Evolutionary conservation across 2,113 vertebrate species (phyloP), one percentile per base, ranked within the genome.

Genomic region (Hemicordylus capensis): DNA sequence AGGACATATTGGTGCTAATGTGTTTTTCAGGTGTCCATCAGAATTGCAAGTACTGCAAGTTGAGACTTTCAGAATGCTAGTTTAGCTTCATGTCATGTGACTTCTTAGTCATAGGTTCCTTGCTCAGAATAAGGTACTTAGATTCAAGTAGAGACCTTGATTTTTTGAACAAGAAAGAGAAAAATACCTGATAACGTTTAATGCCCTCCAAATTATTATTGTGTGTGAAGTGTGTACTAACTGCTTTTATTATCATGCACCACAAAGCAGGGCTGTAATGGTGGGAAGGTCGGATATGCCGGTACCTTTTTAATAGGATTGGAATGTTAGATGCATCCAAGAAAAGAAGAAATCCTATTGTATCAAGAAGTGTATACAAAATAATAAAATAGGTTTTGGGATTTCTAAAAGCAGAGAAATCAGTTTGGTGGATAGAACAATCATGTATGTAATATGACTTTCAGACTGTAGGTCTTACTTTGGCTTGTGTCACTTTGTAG

Each of bases 401-500:
- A 15, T 0, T 59, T 6, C 61, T 85, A 11, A 20, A 44, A 66
- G 24, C 51, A 81, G 64, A 34, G 81, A 46, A 81, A 34, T 48
- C 0, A 64, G 0, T 54, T 0, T 80, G 8, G 76, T 34, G 0
- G 4, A 51, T 7, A 77, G 34, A 86, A 61, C 56, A 9, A 81
- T 76, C 76, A 9, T 72, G 37, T 87, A 42, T 34, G 31, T 79
- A 90, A 14, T 75, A 56, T 42, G 58, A 0, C 84, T 24, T 77
- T 39, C 37, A 88, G 80, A 80, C 11, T 4, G 0, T 73, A 67
- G 26, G 64, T 85, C 81, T 66, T 63, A 87, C 61, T 2, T 46
- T 90, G 39, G 44, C 6, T 85, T 76, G n/a, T 0, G 1, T 24
- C 44, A 26, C 54, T 82, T 77, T 80, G 24, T 80, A 95, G 93